Evolutionary conservation across 30 jellyfish, hydroid and myxozoan genomes (phyloP).

Genomic region (Chironex yamaguchii): DNA sequence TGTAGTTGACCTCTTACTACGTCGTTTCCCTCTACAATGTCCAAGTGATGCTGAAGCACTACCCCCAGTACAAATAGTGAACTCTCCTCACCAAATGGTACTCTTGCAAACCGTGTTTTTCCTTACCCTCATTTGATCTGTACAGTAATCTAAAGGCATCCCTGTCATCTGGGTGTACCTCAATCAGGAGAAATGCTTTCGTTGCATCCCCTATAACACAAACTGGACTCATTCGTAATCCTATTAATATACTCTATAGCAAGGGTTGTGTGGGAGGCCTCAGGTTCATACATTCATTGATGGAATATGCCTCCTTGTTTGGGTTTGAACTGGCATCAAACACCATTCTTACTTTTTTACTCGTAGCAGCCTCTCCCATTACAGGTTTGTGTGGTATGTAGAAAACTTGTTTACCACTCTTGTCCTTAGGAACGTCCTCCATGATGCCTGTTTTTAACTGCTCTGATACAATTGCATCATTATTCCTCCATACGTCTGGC

Average conservation of each 20-base stretch:
- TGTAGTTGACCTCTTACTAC: too few species aligned
- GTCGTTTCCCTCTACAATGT: too few species aligned
- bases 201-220: constrained; percentile 23
- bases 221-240: constrained; percentile 53
- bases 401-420: too few species aligned
- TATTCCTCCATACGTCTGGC: constrained; percentile 25
- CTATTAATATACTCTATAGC: constrained; percentile 49
- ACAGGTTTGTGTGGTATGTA: constrained; percentile 11
- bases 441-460: constrained; percentile 47
- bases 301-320: background rate
- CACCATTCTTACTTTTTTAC: constrained; percentile 32
- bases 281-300: constrained; percentile 36
- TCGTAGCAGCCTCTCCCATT: background rate
- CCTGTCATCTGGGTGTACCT: constrained; percentile 40
- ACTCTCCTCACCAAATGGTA: too few species aligned
- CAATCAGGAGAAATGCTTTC: constrained; percentile 44
- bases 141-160: constrained; percentile 54
- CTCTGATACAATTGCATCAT: constrained; percentile 46
- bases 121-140: constrained; percentile 5
- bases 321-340: constrained; percentile 54
- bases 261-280: constrained; percentile 52
- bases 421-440: too few species aligned
- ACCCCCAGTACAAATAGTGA: too few species aligned
- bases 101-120: too few species aligned
- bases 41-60: too few species aligned